A percentile compares a stretch with the other conserved stretches of the same genome.
Conservation (phyloP, 2,888 invertebrate genomes). For the Tanypteryx hageni region DNA sequence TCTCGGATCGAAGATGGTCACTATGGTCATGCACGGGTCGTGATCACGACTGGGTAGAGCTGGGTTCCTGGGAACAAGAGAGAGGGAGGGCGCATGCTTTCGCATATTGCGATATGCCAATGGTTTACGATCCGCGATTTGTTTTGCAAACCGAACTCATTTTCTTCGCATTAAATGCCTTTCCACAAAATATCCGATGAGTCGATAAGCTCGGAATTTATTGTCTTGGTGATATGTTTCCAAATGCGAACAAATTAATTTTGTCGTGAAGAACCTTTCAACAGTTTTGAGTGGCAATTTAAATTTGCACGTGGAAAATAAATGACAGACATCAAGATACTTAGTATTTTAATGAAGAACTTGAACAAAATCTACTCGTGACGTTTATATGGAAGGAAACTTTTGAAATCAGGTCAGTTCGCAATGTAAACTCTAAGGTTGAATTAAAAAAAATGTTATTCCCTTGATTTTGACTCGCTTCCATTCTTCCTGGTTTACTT, state of each 20-base stretch:
- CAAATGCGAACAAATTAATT: not conserved
- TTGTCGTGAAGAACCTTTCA: not conserved
- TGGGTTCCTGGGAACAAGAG: not conserved
- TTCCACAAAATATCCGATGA: not conserved
- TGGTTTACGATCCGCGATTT: slow-evolving; percentile 11
- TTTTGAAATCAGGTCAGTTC: not conserved
- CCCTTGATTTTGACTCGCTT: not conserved
- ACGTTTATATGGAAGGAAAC: not conserved
- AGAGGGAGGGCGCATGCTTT: not conserved
- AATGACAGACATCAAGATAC: not conserved
- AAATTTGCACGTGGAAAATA: not conserved
- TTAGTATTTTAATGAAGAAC: not conserved
- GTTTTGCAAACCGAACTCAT: not conserved
- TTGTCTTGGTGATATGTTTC: not conserved
- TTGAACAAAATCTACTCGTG: not conserved
- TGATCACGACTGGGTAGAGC: not conserved
- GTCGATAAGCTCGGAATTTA: not conserved
- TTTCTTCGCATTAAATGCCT: not conserved
- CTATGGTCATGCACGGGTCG: not conserved
- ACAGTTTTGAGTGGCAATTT: not conserved
- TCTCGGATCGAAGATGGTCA: slow-evolving; percentile 23
- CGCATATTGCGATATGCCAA: not conserved
- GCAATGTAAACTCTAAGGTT: not conserved
- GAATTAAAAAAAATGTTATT: not conserved
- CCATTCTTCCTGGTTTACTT: not conserved